Base-by-base conservation (phyloP, 1,140 invertebrate genomes). In the Ceratosolen solmsi region DNA sequence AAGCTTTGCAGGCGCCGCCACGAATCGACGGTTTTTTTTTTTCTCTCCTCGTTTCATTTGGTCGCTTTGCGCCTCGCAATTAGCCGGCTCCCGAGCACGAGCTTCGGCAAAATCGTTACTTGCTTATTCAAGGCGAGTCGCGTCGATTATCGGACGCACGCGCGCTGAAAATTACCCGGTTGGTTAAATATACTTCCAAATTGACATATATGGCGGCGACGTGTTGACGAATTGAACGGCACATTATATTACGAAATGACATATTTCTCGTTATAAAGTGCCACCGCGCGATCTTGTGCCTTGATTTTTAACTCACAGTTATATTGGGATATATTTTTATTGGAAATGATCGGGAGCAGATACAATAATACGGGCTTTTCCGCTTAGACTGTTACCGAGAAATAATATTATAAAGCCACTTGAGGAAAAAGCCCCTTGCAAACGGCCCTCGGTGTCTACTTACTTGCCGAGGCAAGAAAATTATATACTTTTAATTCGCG, bases 61-160 rank as follows among this genome's bases (percentile, higher is more conserved):
- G 56, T 60, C n/a, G 33, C 17, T 56, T n/a, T 22, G 72, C 20
- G 72, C 17, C 51, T 54, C 36, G 54, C 38, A 63, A 79, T 79
- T 79, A 80, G n/a, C 54, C 38, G 49, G 63, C 49, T 30, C 60
- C 13, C 76, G 17, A 30, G 51, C 22, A 22, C 30, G 41, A 54
- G 46, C 30, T 49, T 27, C 2, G 51, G 75, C 15, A 65, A n/a
- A 27, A 58, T 41, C 15, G 56, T 36, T 33, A 38, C 36, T 58
- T 36, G 58, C 1, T 49, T 77, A 77, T 78, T 70, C 76, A 78
- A 68, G 63, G 20, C 58, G 30, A 25, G 76, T 54, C 27, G 63
- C 30, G 46, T 36, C 63, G 63, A 78, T 68, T 78, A 78, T 78
- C 22, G 63, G 30, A 70, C 27, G 46, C 60, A 30, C 33, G 30